Base-by-base conservation (phyloP, 2,113 vertebrate species). In the Pipra filicauda region DNA sequence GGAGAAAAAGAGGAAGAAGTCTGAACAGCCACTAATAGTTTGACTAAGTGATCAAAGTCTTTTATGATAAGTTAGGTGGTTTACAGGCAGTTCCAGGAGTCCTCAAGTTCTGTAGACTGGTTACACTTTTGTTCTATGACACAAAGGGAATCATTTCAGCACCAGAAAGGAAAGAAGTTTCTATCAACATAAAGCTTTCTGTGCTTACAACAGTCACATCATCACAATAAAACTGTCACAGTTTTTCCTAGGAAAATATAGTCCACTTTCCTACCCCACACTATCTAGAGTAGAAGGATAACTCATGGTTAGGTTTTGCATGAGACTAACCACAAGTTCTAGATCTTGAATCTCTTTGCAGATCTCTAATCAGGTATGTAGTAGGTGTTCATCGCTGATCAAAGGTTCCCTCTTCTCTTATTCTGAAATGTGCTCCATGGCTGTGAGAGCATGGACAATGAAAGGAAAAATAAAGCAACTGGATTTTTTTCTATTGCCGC, bases 381-480 rank as follows among this genome's bases (percentile, higher is more conserved):
- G 8, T 27, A 61, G 4, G 48, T 33, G 18, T 44, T 48, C 31
- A 43, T 28, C 43, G 61, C 5, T 33, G 21, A 27, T 30, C 22
- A 70, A 52, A 44, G 10, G 3, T 58, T 84, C 15, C 17, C 11
- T 54, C 44, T 49, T 37, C 2, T 35, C 48, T 76, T 67, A 0
- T 57, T 37, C 27, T 79, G 26, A 2, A 37, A 30, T 52, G 30
- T 15, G 27, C 5, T 51, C 7, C 28, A 12, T 31, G 35, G n/a
- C 22, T 72, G 15, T 1, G 0, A 89, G 5, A 58, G 3, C 5
- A 71, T 2, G 4, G 15, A 39, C 17, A 65, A 37, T 13, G 12
- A 23, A 11, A n/a, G 4, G 17, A 12, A 30, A 6, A 23, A 81
- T 31, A 52, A 76, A 43, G 13, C 7, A 28, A 15, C 12, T 52